A percentile compares a stretch with the other conserved stretches of the same genome.
These are phyloP conservation scores for Aphidius ervi DNA, from an alignment of 1,140 invertebrate species.

Conservation along the genomic window DNA sequence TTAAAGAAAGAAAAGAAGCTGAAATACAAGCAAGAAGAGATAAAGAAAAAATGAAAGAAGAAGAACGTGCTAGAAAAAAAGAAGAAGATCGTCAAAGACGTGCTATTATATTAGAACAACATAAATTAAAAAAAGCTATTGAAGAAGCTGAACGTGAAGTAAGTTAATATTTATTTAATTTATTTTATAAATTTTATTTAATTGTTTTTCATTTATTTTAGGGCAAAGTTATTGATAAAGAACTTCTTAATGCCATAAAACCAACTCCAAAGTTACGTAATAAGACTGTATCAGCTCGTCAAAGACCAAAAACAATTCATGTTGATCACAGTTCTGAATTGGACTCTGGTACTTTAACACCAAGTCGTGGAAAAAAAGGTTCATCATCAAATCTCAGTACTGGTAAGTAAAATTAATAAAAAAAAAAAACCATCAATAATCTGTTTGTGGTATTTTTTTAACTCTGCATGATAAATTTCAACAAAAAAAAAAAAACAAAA, in stretches of 20 bases:
- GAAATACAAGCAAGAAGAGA: constrained; percentile 75
- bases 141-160: constrained; percentile 89
- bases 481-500: constrained; percentile 22
- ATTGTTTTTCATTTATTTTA: constrained; percentile 35
- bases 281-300: constrained; percentile 58
- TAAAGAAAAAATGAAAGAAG: constrained; percentile 77
- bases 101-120: constrained; percentile 86
- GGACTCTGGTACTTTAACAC: constrained; percentile 69
- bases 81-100: constrained; percentile 84
- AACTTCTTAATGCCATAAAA: constrained; percentile 63
- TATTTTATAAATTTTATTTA: constrained; percentile 11
- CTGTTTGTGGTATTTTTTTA: constrained; percentile 4
- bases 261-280: constrained; percentile 58
- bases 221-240: constrained; percentile 75
- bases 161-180: constrained; percentile 7
- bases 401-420: constrained; percentile 53
- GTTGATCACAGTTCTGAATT: constrained; percentile 75
- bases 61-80: constrained; percentile 80
- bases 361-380: constrained; percentile 72
- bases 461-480: constrained; percentile 40
- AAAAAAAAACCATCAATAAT: background rate
- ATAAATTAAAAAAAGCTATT: constrained; percentile 90
- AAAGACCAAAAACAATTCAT: constrained; percentile 82
- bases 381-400: constrained; percentile 74
- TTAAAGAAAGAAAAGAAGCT: constrained; percentile 76